Conservation (phyloP, 2,113 vertebrate genomes). For the Polyodon spathula region DNA sequence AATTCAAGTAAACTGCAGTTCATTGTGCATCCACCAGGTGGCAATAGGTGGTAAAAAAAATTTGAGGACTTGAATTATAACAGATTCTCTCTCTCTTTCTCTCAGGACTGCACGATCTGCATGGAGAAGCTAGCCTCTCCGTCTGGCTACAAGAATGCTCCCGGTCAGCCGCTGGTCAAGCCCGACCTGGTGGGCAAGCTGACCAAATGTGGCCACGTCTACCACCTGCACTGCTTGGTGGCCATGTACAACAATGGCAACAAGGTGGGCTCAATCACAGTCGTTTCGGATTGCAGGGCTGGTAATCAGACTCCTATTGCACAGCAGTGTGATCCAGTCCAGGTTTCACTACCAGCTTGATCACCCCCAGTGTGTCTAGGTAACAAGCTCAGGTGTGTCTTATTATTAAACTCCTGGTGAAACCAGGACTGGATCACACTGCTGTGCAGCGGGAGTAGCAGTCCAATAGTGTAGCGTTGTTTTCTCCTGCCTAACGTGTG, state of each 20-base stretch:
- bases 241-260: slow-evolving; percentile 96
- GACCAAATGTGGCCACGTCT: slow-evolving; percentile 75
- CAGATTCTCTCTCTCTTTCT: not conserved
- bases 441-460: not conserved
- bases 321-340: no score
- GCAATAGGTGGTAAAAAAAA: no score
- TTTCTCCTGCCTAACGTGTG: not conserved
- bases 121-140: slow-evolving; percentile 79
- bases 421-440: no score
- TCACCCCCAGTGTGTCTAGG: no score
- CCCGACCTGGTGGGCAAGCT: slow-evolving; percentile 78
- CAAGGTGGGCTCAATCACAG: slow-evolving; percentile 47
- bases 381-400: no score
- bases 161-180: slow-evolving; percentile 50
- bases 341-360: no score
- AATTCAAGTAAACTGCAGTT: no score
- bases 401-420: no score
- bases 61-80: no score
- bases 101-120: slow-evolving; percentile 87
- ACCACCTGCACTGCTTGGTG: slow-evolving; percentile 85
- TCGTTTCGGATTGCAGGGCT: not conserved
- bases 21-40: no score
- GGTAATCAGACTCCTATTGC: not conserved
- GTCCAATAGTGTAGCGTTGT: not conserved
- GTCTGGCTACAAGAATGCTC: slow-evolving; percentile 81